A percentile compares a stretch with the other conserved stretches of the same genome.
phyloP scores from a whole-genome alignment of 2,888 invertebrate species.

The Eubasilissa splendida region DNA sequence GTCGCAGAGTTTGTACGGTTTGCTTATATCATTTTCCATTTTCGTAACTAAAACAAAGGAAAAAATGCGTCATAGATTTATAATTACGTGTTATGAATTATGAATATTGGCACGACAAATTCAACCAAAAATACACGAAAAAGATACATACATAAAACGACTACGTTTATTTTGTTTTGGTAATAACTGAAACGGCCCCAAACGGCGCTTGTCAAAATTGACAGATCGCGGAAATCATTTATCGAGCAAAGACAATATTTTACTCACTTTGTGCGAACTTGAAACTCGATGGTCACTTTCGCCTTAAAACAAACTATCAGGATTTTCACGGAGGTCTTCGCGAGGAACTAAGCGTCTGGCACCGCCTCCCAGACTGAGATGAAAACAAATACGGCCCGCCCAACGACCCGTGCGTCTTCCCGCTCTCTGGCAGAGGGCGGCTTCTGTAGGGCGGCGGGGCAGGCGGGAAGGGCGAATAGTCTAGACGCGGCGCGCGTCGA shows the following conservation, averaged over 20 bases:
- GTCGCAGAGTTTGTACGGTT: slow-evolving; percentile 87
- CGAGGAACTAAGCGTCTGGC: slow-evolving; percentile 45
- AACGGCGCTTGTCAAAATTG: slow-evolving; percentile 44
- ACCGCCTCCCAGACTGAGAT: slow-evolving; percentile 54
- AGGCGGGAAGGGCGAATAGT: slow-evolving; percentile 42
- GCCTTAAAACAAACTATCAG: slow-evolving; percentile 14
- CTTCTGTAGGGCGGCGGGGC: slow-evolving; percentile 35
- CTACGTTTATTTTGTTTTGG: neutral
- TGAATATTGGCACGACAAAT: neutral
- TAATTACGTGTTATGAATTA: neutral
- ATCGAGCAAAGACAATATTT: slow-evolving; percentile 44
- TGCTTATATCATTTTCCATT: slow-evolving; percentile 76
- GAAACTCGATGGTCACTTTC: slow-evolving; percentile 50
- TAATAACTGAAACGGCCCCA: neutral
- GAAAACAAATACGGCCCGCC: slow-evolving; percentile 57
- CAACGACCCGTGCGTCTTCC: slow-evolving; percentile 53
- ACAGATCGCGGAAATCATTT: slow-evolving; percentile 27
- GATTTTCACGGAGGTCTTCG: slow-evolving; percentile 22
- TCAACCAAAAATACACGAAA: neutral
- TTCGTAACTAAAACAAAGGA: slow-evolving; percentile 49
- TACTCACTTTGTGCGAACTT: slow-evolving; percentile 48
- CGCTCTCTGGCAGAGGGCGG: slow-evolving; percentile 53
- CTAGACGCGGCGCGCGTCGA: slow-evolving; percentile 58
- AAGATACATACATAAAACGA: slow-evolving; percentile 1
- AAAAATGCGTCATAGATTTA: slow-evolving; percentile 1